phyloP scores from a whole-genome alignment of 2,113 vertebrate genomes.

The Nesogale talazaci region DNA sequence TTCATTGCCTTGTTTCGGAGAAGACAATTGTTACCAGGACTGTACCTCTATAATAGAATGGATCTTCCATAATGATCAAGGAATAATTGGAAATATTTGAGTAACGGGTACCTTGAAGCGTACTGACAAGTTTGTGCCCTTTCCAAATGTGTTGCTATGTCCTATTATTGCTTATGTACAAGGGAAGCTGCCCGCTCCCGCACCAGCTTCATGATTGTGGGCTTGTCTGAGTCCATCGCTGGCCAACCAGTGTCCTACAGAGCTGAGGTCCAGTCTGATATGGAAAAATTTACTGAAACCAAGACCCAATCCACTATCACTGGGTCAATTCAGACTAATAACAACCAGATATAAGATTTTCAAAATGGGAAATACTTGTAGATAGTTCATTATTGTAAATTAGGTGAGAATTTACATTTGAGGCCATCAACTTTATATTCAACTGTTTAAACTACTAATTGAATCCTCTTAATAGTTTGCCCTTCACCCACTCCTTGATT shows the following conservation, averaged over 20 bases:
- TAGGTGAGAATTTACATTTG: too few species aligned
- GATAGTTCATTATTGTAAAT: too few species aligned
- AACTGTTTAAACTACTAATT: too few species aligned
- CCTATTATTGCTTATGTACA: neutral
- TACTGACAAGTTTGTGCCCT: neutral
- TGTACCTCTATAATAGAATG: neutral
- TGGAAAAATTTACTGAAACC: neutral
- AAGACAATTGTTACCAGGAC: neutral
- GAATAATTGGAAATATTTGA: neutral
- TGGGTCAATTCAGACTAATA: too few species aligned
- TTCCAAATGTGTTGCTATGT: neutral
- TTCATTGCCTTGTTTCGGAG: neutral
- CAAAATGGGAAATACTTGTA: too few species aligned
- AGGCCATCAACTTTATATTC: too few species aligned
- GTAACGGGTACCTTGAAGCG: neutral
- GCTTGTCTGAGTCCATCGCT: neutral
- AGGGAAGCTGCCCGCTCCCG: neutral
- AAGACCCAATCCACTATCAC: too few species aligned
- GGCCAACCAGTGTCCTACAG: neutral
- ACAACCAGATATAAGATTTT: too few species aligned
- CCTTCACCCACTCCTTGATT: too few species aligned
- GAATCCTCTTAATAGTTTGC: too few species aligned
- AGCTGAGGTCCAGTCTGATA: slow-evolving; percentile 7
- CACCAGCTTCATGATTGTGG: neutral
- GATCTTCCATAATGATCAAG: neutral